Conservation (phyloP, 2,113 vertebrate genomes). For the Sterrhoptilus dennistouni region DNA sequence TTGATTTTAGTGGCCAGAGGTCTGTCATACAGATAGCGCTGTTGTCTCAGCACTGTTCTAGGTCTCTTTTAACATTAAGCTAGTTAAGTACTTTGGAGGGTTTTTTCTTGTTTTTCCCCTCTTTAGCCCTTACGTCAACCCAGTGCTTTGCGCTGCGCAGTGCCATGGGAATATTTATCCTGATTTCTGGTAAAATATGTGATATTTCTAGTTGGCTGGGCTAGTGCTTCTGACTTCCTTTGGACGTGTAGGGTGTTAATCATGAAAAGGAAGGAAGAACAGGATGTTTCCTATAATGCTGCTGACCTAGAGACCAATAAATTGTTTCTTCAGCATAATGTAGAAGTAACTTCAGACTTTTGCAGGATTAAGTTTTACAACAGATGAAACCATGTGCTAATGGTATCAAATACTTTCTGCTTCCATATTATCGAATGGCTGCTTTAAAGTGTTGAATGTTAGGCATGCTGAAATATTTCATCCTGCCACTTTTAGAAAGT, state of each 20-base stretch:
- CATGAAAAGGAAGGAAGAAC: background rate
- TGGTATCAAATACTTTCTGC: background rate
- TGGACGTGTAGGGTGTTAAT: background rate
- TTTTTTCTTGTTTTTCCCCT: background rate
- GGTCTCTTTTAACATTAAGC: background rate
- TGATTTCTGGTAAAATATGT: background rate
- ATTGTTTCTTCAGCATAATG: background rate
- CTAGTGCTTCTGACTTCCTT: background rate
- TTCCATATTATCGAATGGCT: accelerated
- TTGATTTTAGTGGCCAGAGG: background rate
- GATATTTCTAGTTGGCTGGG: background rate
- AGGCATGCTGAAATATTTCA: background rate
- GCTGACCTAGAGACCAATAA: background rate
- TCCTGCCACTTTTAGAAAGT: background rate
- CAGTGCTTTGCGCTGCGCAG: background rate
- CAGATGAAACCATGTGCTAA: background rate
- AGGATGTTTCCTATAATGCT: background rate
- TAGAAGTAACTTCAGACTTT: background rate
- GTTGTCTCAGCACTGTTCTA: background rate
- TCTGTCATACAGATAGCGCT: background rate
- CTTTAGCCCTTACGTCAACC: background rate
- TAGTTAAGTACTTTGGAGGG: background rate
- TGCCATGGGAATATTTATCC: background rate
- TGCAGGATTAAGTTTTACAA: background rate
- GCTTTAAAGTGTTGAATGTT: background rate